Percentiles rank a stretch among this genome's conserved stretches.
Evolutionary conservation across 2,888 invertebrate genomes (phyloP).

Genomic region (Thereva unica): DNA sequence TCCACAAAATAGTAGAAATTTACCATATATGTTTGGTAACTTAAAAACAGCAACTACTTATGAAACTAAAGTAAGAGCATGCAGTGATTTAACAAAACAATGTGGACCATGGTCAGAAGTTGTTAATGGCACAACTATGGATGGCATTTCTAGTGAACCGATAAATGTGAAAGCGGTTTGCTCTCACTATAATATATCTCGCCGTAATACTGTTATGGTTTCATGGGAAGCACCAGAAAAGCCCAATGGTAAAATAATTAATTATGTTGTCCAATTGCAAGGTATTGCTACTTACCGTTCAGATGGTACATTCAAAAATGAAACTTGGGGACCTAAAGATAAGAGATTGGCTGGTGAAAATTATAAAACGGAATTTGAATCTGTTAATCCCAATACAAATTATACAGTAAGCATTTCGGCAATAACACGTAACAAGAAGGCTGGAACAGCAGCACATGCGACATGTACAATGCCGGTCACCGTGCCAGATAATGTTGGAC

Average conservation of each 20-base stretch:
- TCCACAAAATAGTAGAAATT: slow-evolving; percentile 66
- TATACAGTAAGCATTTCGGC: slow-evolving; percentile 79
- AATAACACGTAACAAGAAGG: slow-evolving; percentile 74
- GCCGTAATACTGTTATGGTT: slow-evolving; percentile 66
- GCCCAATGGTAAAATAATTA: slow-evolving; percentile 78
- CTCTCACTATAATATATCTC: slow-evolving; percentile 62
- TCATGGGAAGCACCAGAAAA: slow-evolving; percentile 74
- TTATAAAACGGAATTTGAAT: slow-evolving; percentile 63
- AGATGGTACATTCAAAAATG: slow-evolving; percentile 60
- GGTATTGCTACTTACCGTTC: slow-evolving; percentile 63
- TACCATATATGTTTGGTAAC: slow-evolving; percentile 76
- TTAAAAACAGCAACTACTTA: slow-evolving; percentile 80
- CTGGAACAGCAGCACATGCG: slow-evolving; percentile 68
- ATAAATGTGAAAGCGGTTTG: slow-evolving; percentile 71
- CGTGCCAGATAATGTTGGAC: slow-evolving; percentile 65
- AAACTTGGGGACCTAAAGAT: slow-evolving; percentile 65
- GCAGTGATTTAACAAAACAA: slow-evolving; percentile 73
- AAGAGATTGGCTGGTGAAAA: slow-evolving; percentile 63
- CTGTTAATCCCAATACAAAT: slow-evolving; percentile 80
- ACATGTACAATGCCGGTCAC: slow-evolving; percentile 74
- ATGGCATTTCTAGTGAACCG: slow-evolving; percentile 78
- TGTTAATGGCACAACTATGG: slow-evolving; percentile 81
- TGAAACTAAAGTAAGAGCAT: slow-evolving; percentile 77
- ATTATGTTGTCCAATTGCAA: slow-evolving; percentile 69
- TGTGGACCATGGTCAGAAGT: slow-evolving; percentile 80